These are phyloP conservation scores for Tragelaphus oryx DNA, from an alignment of 2,797 vertebrate genomes.

Conservation along the genomic window DNA sequence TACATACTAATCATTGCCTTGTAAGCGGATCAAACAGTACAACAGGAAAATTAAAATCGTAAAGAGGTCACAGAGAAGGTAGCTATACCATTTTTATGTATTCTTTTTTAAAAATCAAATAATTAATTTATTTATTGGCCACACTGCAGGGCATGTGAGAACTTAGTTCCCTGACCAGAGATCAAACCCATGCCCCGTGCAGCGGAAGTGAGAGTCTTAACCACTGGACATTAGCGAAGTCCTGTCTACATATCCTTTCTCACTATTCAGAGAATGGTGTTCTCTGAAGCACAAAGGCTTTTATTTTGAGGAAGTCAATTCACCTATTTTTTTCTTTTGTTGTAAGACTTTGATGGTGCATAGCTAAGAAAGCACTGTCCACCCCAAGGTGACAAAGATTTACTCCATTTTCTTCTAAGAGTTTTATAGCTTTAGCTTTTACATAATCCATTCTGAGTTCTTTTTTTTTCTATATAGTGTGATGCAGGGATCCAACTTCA, in stretches of 20 bases:
- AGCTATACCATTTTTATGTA: neutral
- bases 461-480: neutral
- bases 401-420: neutral
- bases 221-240: neutral
- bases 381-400: neutral
- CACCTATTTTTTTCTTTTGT: neutral
- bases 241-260: neutral
- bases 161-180: neutral
- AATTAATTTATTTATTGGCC: neutral
- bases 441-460: neutral
- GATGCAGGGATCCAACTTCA: neutral
- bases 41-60: neutral
- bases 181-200: neutral
- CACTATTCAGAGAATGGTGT: neutral
- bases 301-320: neutral
- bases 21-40: neutral
- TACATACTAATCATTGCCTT: neutral
- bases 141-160: neutral
- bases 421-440: neutral
- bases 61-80: neutral
- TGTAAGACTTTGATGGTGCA: neutral
- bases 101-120: neutral
- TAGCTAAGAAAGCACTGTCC: neutral
- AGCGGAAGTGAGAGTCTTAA: neutral
- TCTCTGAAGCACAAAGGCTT: neutral